These are phyloP conservation scores for Tetragonisca angustula DNA, from an alignment of 2,888 invertebrate genomes.

Conservation along the genomic window DNA sequence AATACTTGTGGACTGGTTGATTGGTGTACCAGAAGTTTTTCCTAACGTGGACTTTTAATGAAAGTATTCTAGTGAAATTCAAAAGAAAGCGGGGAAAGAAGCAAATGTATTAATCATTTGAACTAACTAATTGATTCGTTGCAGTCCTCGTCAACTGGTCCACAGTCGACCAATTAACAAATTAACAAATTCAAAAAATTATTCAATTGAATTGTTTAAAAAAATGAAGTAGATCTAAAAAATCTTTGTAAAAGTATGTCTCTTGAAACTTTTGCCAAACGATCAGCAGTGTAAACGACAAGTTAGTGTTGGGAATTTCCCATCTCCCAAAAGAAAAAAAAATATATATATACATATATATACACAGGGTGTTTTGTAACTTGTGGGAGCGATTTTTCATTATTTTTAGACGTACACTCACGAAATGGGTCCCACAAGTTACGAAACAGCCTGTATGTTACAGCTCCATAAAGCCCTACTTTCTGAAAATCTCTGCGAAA, in stretches of 20 bases:
- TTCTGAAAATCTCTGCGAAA: not conserved
- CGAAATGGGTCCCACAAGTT: no score
- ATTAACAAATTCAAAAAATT: no score
- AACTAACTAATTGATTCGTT: not conserved
- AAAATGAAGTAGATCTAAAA: no score
- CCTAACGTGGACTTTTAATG: conserved; percentile 13
- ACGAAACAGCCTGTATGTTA: no score
- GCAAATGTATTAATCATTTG: not conserved
- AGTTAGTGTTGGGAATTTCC: not conserved
- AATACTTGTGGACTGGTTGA: conserved; percentile 13
- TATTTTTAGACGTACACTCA: no score
- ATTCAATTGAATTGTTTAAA: no score
- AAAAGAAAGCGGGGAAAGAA: not conserved
- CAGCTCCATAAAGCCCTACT: not conserved
- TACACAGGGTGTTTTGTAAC: no score
- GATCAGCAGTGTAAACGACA: no score
- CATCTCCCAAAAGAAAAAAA: not conserved
- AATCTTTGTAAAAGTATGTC: no score
- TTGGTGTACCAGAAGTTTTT: conserved; percentile 2
- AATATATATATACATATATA: not conserved
- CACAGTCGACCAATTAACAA: no score
- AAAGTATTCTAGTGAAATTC: not conserved
- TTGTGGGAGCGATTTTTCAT: no score
- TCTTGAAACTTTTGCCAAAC: no score
- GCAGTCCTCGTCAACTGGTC: not conserved